Percentiles rank a stretch among this genome's conserved stretches.
Conservation (phyloP, 2,113 vertebrate species). For the Irena cyanogastra region DNA sequence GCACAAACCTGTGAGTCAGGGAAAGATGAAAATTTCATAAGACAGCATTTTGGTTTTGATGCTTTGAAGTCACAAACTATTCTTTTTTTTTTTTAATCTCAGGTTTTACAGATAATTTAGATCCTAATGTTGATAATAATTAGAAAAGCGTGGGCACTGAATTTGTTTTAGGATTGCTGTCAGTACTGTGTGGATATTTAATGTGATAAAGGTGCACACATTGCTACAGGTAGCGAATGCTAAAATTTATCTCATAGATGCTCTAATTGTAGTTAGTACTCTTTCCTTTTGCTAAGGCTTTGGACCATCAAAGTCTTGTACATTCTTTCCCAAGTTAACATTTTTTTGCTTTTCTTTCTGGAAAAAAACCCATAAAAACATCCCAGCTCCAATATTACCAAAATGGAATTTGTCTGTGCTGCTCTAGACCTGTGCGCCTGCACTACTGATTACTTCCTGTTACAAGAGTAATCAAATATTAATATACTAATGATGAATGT, state of each 20-base stretch:
- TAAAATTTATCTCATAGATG: background rate
- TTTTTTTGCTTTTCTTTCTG: background rate
- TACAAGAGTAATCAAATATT: conserved; percentile 8
- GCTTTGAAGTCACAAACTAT: background rate
- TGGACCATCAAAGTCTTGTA: background rate
- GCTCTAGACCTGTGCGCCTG: background rate
- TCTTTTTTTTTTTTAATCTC: background rate
- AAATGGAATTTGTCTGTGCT: background rate
- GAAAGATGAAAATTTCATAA: background rate
- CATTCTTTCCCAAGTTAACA: background rate
- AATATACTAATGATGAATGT: conserved; percentile 10
- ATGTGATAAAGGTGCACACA: background rate
- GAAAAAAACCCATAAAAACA: rapidly evolving
- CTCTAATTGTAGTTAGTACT: background rate
- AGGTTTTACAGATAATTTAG: background rate
- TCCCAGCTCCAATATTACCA: background rate
- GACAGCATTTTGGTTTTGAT: background rate
- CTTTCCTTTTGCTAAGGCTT: background rate
- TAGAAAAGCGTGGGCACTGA: background rate
- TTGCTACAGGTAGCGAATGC: background rate
- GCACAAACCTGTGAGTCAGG: background rate
- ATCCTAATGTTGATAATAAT: background rate
- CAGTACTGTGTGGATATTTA: background rate
- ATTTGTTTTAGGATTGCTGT: background rate
- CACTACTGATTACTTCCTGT: background rate